Evolutionary conservation across 2,113 vertebrate species (phyloP), one percentile per base, ranked within the genome.

Genomic region (Hypomesus transpacificus): DNA sequence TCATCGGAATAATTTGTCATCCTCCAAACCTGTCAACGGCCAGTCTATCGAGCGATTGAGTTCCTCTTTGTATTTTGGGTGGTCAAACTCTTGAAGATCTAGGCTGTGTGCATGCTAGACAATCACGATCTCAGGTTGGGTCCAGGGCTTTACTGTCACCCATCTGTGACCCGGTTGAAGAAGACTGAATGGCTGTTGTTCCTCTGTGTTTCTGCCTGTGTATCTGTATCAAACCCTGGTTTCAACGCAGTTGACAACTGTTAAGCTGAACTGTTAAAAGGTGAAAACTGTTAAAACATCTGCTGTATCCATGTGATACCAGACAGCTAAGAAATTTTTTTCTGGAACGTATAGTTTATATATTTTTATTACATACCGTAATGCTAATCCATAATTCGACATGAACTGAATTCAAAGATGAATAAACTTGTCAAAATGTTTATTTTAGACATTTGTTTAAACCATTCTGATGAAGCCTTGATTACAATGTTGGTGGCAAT

Each of bases 81-180:
- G 28, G 39, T 77, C 50, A 74, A 81, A 83, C 65, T 76, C 75
- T 76, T 31, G 39, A 69, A 87, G 75, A 24, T 73, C 81, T 81
- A 84, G 89, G 88, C 86, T 83, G 81, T 85, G 84, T 86, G 86
- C 86, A 89, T 88, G 87, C 87, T 89, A 52, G 89, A 92, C 91
- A 91, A 91, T 92, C 91, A 88, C 80, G 69, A 77, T 84, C 86
- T 89, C 89, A 90, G 89, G 88, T 90, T 71, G 78, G 82, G 82
- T 83, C 79, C 75, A 80, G 79, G 88, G 85, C 81, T 89, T 86
- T 88, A 86, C 81, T 79, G 71, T 81, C 71, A 78, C 82, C 77
- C 84, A 76, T 85, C 54, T 26, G 54, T 65, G 63, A 59, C 54
- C 50, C 2, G 21, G 20, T 61, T 46, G 39, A 50, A 22, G 70